Evolutionary conservation across 2,113 vertebrate species (phyloP).

Genomic region (Triplophysa rosa): DNA sequence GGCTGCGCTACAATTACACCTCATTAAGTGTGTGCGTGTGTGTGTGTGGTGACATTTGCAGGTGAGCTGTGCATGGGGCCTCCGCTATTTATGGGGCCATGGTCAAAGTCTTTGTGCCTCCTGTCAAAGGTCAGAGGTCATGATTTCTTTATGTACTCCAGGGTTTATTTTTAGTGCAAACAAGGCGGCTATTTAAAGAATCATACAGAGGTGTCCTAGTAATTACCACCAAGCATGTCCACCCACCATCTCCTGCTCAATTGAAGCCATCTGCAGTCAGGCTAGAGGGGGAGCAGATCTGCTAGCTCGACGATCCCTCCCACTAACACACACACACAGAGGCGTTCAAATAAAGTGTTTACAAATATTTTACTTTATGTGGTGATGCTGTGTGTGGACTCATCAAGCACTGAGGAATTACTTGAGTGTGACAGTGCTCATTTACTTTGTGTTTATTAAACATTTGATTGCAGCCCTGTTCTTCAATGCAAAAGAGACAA

Average conservation of each 20-base stretch:
- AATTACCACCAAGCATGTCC: conserved; percentile 41
- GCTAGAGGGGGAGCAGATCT: conserved; percentile 23
- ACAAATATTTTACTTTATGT: neutral
- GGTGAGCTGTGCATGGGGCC: conserved; percentile 28
- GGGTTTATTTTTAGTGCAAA: conserved; percentile 55
- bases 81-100: conserved; percentile 42
- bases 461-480: neutral
- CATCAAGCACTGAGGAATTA: conserved; percentile 3
- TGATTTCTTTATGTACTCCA: conserved; percentile 29
- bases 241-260: conserved; percentile 41
- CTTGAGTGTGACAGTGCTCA: neutral
- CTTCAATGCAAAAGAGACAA: neutral
- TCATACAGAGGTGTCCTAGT: conserved; percentile 47
- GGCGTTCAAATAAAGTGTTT: conserved; percentile 24
- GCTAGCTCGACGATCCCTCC: conserved; percentile 26
- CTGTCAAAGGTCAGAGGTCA: conserved; percentile 43
- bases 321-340: conserved; percentile 29
- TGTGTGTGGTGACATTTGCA: neutral
- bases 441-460: neutral
- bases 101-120: conserved; percentile 43
- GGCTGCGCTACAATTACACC: conserved; percentile 39
- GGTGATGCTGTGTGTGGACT: conserved; percentile 1
- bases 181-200: conserved; percentile 50
- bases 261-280: conserved; percentile 47
- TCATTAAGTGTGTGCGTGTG: conserved; percentile 38